phyloP scores from a whole-genome alignment of 2,888 invertebrate genomes.

The Pherbina coryleti region DNA sequence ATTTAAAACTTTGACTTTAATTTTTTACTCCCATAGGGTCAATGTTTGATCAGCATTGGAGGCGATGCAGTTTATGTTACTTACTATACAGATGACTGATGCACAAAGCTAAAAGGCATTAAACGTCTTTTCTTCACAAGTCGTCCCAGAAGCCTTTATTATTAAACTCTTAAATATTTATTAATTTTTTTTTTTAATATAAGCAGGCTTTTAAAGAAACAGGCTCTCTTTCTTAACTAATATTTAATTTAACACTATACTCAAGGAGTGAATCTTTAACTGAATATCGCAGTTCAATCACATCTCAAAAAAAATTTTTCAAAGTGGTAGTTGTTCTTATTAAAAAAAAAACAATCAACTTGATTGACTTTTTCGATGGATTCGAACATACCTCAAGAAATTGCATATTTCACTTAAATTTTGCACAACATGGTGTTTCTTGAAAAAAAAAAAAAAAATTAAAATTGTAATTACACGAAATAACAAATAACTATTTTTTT shows the following conservation, averaged over 20 bases:
- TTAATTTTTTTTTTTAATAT: neutral
- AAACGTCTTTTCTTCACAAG: slow-evolving; percentile 65
- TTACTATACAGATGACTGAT: slow-evolving; percentile 75
- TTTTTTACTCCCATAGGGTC: slow-evolving; percentile 77
- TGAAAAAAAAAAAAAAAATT: too few relatives aligned
- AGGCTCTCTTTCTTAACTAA: neutral
- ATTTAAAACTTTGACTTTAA: slow-evolving; percentile 23
- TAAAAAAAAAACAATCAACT: too few relatives aligned
- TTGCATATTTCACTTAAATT: too few relatives aligned
- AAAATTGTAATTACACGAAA: too few relatives aligned
- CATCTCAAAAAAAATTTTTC: too few relatives aligned
- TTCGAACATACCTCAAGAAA: too few relatives aligned
- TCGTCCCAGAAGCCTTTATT: slow-evolving; percentile 64
- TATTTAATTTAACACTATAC: neutral
- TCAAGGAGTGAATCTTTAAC: too few relatives aligned
- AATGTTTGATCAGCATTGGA: slow-evolving; percentile 94
- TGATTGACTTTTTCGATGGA: too few relatives aligned
- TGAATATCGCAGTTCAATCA: too few relatives aligned
- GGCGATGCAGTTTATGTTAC: slow-evolving; percentile 92
- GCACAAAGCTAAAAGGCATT: slow-evolving; percentile 63
- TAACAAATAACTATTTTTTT: too few relatives aligned
- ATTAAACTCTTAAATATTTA: slow-evolving; percentile 46
- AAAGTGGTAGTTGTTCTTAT: too few relatives aligned
- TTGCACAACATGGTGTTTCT: too few relatives aligned
- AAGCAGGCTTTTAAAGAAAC: slow-evolving; percentile 8